phyloP scores from a whole-genome alignment of 1,140 invertebrate genomes.

The Drosophila melanogaster region Release_6_plus_ISO1_MT NT_033777.3:27821001-27821500 shows the following conservation, averaged over 20 bases:
- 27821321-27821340: too few relatives aligned
- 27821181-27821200: not conserved
- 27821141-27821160: not conserved
- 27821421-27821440: too few relatives aligned
- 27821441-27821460: too few relatives aligned
- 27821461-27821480: not conserved
- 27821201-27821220: not conserved
- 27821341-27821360: too few relatives aligned
- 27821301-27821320: too few relatives aligned
- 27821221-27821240: not conserved
- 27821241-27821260: not conserved
- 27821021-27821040: not conserved
- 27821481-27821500: constrained; percentile 12
- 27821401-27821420: too few relatives aligned
- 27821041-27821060: constrained; percentile 4
- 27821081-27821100: not conserved
- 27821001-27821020: constrained; percentile 15
- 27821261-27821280: too few relatives aligned
- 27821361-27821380: too few relatives aligned
- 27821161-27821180: not conserved
- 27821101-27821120: not conserved
- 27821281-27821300: too few relatives aligned
- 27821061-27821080: constrained; percentile 1
- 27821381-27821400: too few relatives aligned
- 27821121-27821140: not conserved